These are phyloP conservation scores for Anticlea derivata DNA, from an alignment of 2,888 invertebrate genomes.

Conservation along the genomic window DNA sequence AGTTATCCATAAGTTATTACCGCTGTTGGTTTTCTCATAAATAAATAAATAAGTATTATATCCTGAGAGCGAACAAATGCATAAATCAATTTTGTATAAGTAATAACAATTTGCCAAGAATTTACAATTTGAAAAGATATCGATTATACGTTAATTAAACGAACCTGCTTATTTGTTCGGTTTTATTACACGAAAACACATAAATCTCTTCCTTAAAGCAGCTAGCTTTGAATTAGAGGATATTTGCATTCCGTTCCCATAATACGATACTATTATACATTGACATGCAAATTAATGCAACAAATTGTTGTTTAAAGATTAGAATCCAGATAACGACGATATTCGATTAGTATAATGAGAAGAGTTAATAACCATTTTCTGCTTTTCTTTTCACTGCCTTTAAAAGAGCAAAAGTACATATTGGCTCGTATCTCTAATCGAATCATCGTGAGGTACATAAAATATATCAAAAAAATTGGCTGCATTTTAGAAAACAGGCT, in stretches of 20 bases:
- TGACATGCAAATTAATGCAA: conserved; percentile 67
- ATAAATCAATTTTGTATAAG: conserved; percentile 2
- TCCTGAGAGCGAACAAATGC: not conserved
- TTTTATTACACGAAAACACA: conserved; percentile 35
- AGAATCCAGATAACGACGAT: conserved; percentile 49
- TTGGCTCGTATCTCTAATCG: too few relatives aligned
- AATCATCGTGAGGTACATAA: too few relatives aligned
- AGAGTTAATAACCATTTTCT: not conserved
- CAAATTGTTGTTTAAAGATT: conserved; percentile 59
- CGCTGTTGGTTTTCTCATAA: too few relatives aligned
- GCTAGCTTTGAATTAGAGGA: conserved; percentile 62
- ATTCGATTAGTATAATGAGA: conserved; percentile 24
- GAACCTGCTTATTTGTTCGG: conserved; percentile 23
- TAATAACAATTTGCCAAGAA: conserved; percentile 1
- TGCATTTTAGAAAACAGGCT: too few relatives aligned
- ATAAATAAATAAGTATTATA: too few relatives aligned
- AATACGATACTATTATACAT: conserved; percentile 63
- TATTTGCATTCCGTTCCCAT: conserved; percentile 63
- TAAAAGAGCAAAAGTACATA: too few relatives aligned
- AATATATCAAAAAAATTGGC: too few relatives aligned
- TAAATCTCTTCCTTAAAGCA: conserved; percentile 47
- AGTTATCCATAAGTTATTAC: too few relatives aligned
- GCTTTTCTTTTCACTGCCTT: not conserved
- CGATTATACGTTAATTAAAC: conserved; percentile 11
- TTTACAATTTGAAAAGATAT: conserved; percentile 14